Percentiles rank a stretch among this genome's conserved stretches.
phyloP scores from a whole-genome alignment of 2,888 invertebrate species.

The Xylota segnis region DNA sequence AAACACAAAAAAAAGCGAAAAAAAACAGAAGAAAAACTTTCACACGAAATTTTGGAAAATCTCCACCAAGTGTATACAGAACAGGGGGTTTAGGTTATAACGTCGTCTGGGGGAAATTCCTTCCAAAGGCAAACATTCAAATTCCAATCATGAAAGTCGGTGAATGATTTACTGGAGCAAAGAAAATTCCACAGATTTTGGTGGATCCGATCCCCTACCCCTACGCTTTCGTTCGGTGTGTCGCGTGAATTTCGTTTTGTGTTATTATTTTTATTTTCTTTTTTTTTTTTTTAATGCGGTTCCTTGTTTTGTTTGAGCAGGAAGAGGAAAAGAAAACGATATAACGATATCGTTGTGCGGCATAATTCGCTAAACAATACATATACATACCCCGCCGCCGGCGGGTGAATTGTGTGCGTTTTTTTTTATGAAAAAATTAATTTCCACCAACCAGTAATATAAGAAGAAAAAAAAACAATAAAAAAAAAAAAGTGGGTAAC shows the following conservation, averaged over 20 bases:
- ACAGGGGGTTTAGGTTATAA: not conserved
- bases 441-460: slow-evolving; percentile 31
- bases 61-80: slow-evolving; percentile 20
- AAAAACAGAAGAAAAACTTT: slow-evolving; percentile 33
- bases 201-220: not conserved
- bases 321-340: slow-evolving; percentile 2
- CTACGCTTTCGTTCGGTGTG: not conserved
- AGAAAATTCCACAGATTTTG: slow-evolving; percentile 25
- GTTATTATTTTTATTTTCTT: not conserved
- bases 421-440: slow-evolving; percentile 39
- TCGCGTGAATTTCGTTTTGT: slow-evolving; percentile 9
- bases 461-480: slow-evolving; percentile 20
- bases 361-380: slow-evolving; percentile 38
- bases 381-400: slow-evolving; percentile 4
- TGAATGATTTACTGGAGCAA: slow-evolving; percentile 67
- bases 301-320: not conserved
- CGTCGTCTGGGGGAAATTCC: slow-evolving; percentile 28
- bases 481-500: slow-evolving; percentile 27
- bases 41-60: slow-evolving; percentile 40
- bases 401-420: slow-evolving; percentile 7
- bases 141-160: slow-evolving; percentile 75
- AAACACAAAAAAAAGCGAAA: slow-evolving; percentile 13
- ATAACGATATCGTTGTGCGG: slow-evolving; percentile 21
- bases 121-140: slow-evolving; percentile 68
- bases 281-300: not conserved